Conservation (phyloP, 92 coral and sea anemone genomes). For the Epizoanthus stellaris region DNA sequence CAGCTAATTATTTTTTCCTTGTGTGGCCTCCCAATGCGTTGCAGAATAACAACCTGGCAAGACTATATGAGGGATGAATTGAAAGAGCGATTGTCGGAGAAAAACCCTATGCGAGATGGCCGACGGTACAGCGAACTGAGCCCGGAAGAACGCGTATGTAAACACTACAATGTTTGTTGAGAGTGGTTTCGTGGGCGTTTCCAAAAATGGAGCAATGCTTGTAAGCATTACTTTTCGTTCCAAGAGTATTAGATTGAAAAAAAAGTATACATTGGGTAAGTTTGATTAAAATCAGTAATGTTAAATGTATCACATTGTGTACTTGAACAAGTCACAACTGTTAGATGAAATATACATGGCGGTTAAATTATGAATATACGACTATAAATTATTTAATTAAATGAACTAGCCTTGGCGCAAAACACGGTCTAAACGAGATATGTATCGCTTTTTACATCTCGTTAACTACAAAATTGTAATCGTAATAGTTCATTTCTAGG, state of each 20-base stretch:
- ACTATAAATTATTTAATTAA: neutral
- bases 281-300: neutral
- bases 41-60: slow-evolving; percentile 78
- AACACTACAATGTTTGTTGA: slow-evolving; percentile 34
- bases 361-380: slow-evolving; percentile 18
- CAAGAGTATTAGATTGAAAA: neutral
- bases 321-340: neutral
- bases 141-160: slow-evolving; percentile 77
- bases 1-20: slow-evolving; percentile 45
- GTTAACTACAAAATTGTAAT: too few species aligned
- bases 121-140: slow-evolving; percentile 65
- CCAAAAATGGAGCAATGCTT: slow-evolving; percentile 33
- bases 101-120: slow-evolving; percentile 72
- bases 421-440: too few species aligned
- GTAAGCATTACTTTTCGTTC: neutral
- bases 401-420: too few species aligned
- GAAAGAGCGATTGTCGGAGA: slow-evolving; percentile 59
- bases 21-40: slow-evolving; percentile 10
- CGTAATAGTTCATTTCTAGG: too few species aligned
- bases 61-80: slow-evolving; percentile 68
- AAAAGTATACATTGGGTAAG: neutral
- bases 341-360: slow-evolving; percentile 17
- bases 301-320: neutral
- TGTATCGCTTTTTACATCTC: neutral
- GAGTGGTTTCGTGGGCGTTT: slow-evolving; percentile 48